Conservation (phyloP, 2,797 vertebrate species). For the Pipistrellus pipistrellus region DNA sequence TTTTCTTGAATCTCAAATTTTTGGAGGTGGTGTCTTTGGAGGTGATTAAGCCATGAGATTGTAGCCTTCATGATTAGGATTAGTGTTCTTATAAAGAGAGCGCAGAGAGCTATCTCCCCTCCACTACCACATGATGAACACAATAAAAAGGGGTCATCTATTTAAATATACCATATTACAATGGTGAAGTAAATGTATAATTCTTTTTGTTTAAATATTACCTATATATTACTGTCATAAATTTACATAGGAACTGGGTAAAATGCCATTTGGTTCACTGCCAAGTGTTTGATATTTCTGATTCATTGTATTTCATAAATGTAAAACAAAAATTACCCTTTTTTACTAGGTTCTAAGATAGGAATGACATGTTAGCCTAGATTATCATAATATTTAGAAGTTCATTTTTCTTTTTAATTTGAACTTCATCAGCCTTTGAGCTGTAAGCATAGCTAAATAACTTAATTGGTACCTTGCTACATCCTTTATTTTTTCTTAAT, state of each 20-base stretch:
- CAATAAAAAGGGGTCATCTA: not conserved
- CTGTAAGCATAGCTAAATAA: not conserved
- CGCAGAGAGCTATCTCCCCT: not conserved
- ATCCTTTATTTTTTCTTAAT: not conserved
- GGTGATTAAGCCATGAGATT: not conserved
- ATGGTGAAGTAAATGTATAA: not conserved
- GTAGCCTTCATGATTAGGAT: not conserved
- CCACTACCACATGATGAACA: not conserved
- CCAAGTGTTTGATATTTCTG: conserved; percentile 11
- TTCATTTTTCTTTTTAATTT: not conserved
- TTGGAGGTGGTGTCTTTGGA: not conserved
- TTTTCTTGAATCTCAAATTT: not conserved
- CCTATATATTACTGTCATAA: not conserved
- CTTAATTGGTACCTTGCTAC: not conserved
- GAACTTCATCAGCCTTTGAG: not conserved
- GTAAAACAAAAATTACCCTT: not conserved
- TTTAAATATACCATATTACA: conserved; percentile 12
- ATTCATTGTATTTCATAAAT: not conserved
- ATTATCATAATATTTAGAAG: not conserved
- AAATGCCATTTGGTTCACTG: conserved; percentile 11
- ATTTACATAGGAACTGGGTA: conserved; percentile 13
- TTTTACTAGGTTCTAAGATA: not conserved
- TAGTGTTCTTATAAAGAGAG: not conserved
- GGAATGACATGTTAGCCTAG: not conserved
- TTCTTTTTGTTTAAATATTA: conserved; percentile 19